Evolutionary conservation across 23 tunicate genomes (phyloP).

Genomic region (Trididemnum miniatum): DNA sequence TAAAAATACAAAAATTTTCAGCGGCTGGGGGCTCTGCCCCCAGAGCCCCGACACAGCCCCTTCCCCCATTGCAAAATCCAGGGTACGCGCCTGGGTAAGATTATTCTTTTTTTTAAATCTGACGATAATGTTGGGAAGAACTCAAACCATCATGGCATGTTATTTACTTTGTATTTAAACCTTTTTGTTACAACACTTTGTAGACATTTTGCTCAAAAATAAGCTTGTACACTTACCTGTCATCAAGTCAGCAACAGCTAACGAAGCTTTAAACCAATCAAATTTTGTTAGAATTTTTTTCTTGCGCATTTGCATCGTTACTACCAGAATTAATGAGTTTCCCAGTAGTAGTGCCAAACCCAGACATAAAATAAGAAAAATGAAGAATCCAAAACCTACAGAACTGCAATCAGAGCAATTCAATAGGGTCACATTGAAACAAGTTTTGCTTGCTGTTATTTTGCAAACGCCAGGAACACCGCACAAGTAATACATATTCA

Average conservation of each 20-base stretch:
- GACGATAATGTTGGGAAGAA: too few relatives aligned
- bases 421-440: background rate
- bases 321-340: background rate
- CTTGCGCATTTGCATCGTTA: background rate
- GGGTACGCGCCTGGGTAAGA: too few relatives aligned
- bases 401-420: background rate
- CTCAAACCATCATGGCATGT: too few relatives aligned
- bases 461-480: conserved; percentile 15
- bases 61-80: too few relatives aligned
- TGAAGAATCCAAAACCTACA: background rate
- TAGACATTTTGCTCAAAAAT: too few relatives aligned
- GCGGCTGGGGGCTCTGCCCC: too few relatives aligned
- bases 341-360: background rate
- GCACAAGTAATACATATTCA: too few relatives aligned
- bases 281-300: background rate
- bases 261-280: background rate
- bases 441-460: background rate
- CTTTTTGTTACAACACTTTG: too few relatives aligned
- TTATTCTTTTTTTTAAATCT: too few relatives aligned
- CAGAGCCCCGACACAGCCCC: too few relatives aligned
- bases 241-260: background rate
- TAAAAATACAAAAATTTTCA: too few relatives aligned
- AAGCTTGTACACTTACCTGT: background rate
- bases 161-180: too few relatives aligned
- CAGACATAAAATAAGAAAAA: background rate